phyloP scores from a whole-genome alignment of 1,140 invertebrate genomes.

The Sitobion miscanthi region DNA sequence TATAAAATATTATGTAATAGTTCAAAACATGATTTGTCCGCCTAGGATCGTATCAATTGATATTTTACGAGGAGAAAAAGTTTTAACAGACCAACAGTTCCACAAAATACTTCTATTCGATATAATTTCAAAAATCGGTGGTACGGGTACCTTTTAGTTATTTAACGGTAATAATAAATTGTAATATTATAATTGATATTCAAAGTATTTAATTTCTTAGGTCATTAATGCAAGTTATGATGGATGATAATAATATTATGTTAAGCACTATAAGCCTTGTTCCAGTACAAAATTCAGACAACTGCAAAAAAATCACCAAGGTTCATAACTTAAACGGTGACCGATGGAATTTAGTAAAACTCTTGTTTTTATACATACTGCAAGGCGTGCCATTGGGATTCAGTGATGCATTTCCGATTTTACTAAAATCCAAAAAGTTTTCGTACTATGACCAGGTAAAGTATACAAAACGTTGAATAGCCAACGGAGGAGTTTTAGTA shows the following conservation, averaged over 20 bases:
- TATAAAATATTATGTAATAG: not conserved
- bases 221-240: not conserved
- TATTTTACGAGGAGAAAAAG: not conserved
- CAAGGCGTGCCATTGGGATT: not conserved
- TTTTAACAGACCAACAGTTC: not conserved
- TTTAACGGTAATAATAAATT: not conserved
- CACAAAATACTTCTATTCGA: not conserved
- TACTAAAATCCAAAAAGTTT: not conserved
- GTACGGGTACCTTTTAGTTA: not conserved
- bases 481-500: not conserved
- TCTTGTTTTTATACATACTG: not conserved
- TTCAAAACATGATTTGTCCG: not conserved
- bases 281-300: not conserved
- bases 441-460: not conserved
- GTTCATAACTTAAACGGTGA: not conserved
- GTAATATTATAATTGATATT: not conserved
- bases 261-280: not conserved
- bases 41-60: not conserved
- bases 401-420: slow-evolving; percentile 2
- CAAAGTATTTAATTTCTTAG: not conserved
- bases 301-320: not conserved
- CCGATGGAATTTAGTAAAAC: not conserved
- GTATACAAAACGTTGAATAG: too few relatives aligned
- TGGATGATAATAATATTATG: not conserved
- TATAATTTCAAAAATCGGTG: not conserved